phyloP scores from a whole-genome alignment of 2,113 vertebrate species.

The Hyperopisus bebe region DNA sequence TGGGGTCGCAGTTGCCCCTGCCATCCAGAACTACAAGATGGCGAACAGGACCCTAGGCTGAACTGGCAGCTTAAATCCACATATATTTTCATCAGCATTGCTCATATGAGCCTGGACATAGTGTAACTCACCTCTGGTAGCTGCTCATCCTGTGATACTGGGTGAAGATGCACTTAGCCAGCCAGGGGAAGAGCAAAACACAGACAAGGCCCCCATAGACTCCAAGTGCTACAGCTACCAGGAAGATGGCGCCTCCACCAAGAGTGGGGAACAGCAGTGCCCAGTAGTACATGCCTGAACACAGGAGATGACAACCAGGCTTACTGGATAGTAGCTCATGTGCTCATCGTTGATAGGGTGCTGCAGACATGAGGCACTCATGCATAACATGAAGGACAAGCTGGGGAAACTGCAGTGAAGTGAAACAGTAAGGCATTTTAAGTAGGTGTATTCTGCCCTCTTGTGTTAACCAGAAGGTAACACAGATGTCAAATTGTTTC shows the following conservation, averaged over 20 bases:
- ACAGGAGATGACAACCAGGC: not conserved
- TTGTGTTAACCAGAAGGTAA: not conserved
- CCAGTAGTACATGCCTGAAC: conserved; percentile 64
- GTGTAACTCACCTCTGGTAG: conserved; percentile 56
- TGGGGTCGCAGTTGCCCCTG: not conserved
- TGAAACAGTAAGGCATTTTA: not conserved
- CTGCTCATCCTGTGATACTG: conserved; percentile 65
- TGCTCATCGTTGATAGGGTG: not conserved
- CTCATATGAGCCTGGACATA: not conserved
- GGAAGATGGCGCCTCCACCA: conserved; percentile 53
- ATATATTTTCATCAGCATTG: not conserved
- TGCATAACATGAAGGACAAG: not conserved
- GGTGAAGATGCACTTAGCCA: conserved; percentile 61
- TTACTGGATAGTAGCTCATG: not conserved
- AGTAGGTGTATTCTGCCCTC: not conserved
- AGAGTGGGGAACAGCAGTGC: conserved; percentile 57
- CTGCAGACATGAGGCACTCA: not conserved
- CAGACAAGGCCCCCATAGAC: conserved; percentile 58
- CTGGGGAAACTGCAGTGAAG: not conserved
- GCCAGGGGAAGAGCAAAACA: conserved; percentile 57
- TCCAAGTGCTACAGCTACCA: conserved; percentile 56
- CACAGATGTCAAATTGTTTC: not conserved
- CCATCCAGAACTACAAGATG: not conserved
- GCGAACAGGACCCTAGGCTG: not conserved
- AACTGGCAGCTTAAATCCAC: not conserved